Evolutionary conservation across 2,113 vertebrate species (phyloP).

Genomic region (Pyxicephalus adspersus): DNA sequence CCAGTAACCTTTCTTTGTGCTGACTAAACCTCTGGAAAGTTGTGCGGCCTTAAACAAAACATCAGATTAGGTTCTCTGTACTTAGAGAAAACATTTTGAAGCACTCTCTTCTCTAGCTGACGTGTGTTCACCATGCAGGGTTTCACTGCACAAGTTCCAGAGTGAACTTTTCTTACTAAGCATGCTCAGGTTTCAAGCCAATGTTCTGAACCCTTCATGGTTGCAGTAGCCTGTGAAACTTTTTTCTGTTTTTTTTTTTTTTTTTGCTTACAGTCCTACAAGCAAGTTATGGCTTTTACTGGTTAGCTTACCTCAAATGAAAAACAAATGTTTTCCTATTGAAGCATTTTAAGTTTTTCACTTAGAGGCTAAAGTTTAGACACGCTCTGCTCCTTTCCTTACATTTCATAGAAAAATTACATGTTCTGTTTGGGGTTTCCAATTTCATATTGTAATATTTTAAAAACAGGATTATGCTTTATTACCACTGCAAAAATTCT

Average conservation of each 20-base stretch:
- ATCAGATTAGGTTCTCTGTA: slow-evolving; percentile 7
- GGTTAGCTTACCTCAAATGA: slow-evolving; percentile 74
- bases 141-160: slow-evolving; percentile 6
- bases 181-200: slow-evolving; percentile 45
- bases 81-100: slow-evolving; percentile 38
- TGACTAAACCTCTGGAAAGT: slow-evolving; percentile 33
- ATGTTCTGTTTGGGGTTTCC: slow-evolving; percentile 49
- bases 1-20: background rate
- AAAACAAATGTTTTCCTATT: slow-evolving; percentile 82
- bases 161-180: slow-evolving; percentile 24
- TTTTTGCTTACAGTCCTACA: slow-evolving; percentile 27
- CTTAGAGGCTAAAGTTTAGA: slow-evolving; percentile 67
- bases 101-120: background rate
- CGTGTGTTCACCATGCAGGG: background rate
- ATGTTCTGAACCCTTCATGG: slow-evolving; percentile 11
- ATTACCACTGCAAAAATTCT: background rate
- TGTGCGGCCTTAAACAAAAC: slow-evolving; percentile 39
- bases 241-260: background rate
- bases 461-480: slow-evolving; percentile 18
- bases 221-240: slow-evolving; percentile 40
- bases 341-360: slow-evolving; percentile 68
- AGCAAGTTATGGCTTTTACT: slow-evolving; percentile 63
- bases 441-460: slow-evolving; percentile 58
- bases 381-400: slow-evolving; percentile 71
- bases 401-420: slow-evolving; percentile 57